Base-by-base conservation (phyloP, 2,797 vertebrate species). In the Sebastes itinus region DNA sequence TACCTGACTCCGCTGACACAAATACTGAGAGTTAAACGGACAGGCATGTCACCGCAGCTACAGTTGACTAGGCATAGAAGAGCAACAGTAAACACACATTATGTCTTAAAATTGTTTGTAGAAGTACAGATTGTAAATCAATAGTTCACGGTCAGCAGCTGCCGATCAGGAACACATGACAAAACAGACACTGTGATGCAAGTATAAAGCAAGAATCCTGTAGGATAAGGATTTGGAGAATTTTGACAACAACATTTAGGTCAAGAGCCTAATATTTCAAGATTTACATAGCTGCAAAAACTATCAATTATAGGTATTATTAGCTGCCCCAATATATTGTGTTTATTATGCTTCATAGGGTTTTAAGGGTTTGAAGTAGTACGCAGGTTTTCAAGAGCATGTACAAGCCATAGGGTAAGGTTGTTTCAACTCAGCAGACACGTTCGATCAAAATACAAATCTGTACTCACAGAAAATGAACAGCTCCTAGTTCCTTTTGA, bases 1-100 rank as follows among this genome's bases (percentile, higher is more conserved):
- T 70, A 94, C 89, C 80, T 69, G 92, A 94, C 86, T 88, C 92
- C 87, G 25, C 64, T 89, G 89, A 93, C 91, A 85, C 84, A 86
- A 75, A 92, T 84, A 77, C 78, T 71, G 71, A 64, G 25, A 52
- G 73, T 75, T 79, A 67, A 60, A 73, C 78, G 25, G 73, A 85
- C 49, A 46, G 27, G 30, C 27, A 72, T 64, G 73, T 83, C 71
- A 64, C 75, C 55, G 69, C 71, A 46, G 68, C 79, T 14, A 69
- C 22, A 14, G 75, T 79, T 87, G 86, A 90, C 87, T 69, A 75
- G 81, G 83, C 65, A 81, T 6, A 30, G 23, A 58, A 28, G 16
- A 60, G 52, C 27, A 74, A 75, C 59, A 59, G 68, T 79, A 80
- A 92, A 90, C 72, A 82, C 32, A 22, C 32, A 56, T 1, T 52